phyloP scores from a whole-genome alignment of 2,888 invertebrate species.

The Heliconius charithonia region DNA sequence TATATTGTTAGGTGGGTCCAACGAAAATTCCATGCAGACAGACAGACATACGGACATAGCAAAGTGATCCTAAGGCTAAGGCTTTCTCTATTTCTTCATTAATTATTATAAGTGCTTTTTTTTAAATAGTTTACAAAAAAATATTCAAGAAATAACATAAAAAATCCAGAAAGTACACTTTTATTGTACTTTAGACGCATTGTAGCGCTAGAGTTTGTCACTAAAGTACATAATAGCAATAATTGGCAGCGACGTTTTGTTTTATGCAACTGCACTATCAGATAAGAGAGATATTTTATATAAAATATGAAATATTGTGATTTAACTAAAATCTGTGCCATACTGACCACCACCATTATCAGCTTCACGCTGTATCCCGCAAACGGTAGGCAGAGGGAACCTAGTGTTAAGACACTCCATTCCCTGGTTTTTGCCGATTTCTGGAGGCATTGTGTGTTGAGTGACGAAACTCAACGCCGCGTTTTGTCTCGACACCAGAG shows the following conservation, averaged over 20 bases:
- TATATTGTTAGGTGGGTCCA: neutral
- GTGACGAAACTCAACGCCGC: no score
- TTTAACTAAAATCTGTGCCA: neutral
- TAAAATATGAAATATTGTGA: neutral
- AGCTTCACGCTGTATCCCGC: no score
- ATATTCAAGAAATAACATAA: neutral
- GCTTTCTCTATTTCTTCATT: no score
- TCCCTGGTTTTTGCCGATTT: no score
- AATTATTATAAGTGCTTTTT: no score
- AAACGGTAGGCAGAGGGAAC: no score
- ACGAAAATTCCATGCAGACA: neutral
- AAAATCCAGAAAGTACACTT: neutral
- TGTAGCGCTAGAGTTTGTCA: constrained; percentile 1
- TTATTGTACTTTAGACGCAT: neutral
- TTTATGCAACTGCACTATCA: no score
- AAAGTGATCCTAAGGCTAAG: neutral
- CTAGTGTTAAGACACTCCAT: no score
- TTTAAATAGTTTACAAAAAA: neutral
- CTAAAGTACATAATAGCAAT: constrained; percentile 7
- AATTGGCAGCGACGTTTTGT: constrained; percentile 4
- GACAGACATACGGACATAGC: neutral
- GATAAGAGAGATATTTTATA: neutral
- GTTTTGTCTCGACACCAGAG: no score
- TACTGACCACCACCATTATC: no score
- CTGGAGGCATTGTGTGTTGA: no score